Evolutionary conservation across 2,888 invertebrate species (phyloP).

Genomic region (Amphipyra tragopoginis): DNA sequence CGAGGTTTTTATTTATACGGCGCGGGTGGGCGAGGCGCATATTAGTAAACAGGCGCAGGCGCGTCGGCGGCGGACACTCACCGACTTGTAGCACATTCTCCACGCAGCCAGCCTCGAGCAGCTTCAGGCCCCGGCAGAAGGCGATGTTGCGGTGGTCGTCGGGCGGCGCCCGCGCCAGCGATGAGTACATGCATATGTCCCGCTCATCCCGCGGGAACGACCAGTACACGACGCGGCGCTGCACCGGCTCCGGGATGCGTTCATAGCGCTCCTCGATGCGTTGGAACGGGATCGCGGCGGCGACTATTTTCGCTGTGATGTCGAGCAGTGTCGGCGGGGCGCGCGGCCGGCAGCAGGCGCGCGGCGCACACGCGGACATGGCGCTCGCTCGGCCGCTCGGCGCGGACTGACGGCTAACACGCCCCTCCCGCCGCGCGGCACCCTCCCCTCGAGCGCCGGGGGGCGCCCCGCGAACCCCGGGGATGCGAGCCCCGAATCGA

Average conservation of each 20-base stretch:
- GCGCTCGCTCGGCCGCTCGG: slow-evolving; percentile 89
- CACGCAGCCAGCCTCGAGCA: slow-evolving; percentile 95
- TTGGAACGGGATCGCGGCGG: slow-evolving; percentile 96
- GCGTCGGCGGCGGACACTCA: slow-evolving; percentile 90
- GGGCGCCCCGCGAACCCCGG: slow-evolving; percentile 69
- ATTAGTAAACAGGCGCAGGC: slow-evolving; percentile 90
- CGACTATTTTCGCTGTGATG: slow-evolving; percentile 95
- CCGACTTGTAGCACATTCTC: slow-evolving; percentile 97
- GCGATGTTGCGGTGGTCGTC: slow-evolving; percentile 95
- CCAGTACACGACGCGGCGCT: slow-evolving; percentile 96
- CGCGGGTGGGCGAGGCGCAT: slow-evolving; percentile 90
- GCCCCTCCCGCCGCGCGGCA: slow-evolving; percentile 64
- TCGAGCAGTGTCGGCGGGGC: slow-evolving; percentile 94
- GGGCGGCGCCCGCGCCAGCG: slow-evolving; percentile 91
- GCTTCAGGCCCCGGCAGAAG: slow-evolving; percentile 96
- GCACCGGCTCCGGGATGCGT: slow-evolving; percentile 96
- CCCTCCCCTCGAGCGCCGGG: slow-evolving; percentile 54
- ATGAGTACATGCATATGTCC: slow-evolving; percentile 97
- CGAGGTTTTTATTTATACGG: slow-evolving; percentile 90
- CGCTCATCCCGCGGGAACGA: slow-evolving; percentile 96
- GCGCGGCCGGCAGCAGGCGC: slow-evolving; percentile 89
- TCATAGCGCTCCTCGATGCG: slow-evolving; percentile 96
- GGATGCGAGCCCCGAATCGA: slow-evolving; percentile 86
- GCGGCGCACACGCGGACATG: slow-evolving; percentile 88
- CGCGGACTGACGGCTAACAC: slow-evolving; percentile 83